Percentiles rank a stretch among this genome's conserved stretches.
Conservation (phyloP, 2,797 vertebrate genomes). For the Falco columbarius region DNA sequence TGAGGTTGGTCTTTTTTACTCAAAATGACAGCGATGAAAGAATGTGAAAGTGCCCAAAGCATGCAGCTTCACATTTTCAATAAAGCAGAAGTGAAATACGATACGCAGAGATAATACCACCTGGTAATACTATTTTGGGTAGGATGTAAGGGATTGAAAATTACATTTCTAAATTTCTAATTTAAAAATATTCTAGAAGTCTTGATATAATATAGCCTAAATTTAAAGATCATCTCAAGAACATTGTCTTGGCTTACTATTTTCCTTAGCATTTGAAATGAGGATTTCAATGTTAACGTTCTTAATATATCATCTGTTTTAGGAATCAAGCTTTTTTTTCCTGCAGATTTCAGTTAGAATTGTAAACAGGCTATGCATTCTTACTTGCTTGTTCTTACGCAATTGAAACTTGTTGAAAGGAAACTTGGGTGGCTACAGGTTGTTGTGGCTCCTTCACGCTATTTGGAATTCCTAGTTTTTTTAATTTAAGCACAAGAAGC, state of each 20-base stretch:
- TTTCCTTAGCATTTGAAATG: background rate
- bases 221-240: background rate
- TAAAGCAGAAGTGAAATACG: background rate
- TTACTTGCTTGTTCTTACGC: background rate
- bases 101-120: background rate
- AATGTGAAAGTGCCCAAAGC: background rate
- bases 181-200: background rate
- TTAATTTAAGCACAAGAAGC: background rate
- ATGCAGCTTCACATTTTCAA: background rate
- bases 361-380: background rate
- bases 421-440: accelerated
- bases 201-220: background rate
- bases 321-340: background rate
- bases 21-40: background rate
- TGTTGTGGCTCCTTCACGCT: background rate
- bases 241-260: background rate
- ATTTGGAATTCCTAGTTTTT: background rate
- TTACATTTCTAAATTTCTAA: background rate
- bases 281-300: background rate
- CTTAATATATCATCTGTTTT: background rate
- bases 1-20: background rate
- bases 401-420: background rate
- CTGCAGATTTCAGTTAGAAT: background rate
- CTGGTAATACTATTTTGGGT: background rate
- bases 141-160: background rate